Conservation (phyloP, 1,140 invertebrate species). For the Pissodes strobi region DNA sequence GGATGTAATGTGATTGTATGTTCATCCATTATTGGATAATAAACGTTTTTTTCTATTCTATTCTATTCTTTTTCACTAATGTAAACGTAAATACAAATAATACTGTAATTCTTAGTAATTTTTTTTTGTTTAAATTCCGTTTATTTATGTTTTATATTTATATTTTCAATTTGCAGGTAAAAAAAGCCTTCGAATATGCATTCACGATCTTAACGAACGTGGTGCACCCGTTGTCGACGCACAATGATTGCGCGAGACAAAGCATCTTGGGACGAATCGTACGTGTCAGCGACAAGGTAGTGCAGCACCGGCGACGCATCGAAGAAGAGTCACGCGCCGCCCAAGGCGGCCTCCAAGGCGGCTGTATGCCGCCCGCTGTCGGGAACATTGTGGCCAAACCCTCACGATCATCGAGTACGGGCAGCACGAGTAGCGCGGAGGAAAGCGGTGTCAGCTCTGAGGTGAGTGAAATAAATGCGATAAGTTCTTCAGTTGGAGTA, state of each 20-base stretch:
- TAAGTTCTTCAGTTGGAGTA: too few species aligned
- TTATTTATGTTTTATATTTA: background rate
- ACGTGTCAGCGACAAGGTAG: slow-evolving; percentile 90
- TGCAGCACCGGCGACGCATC: slow-evolving; percentile 81
- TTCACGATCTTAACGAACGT: slow-evolving; percentile 84
- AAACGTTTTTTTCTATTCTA: too few species aligned
- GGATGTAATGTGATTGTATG: too few species aligned
- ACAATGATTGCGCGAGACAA: slow-evolving; percentile 59
- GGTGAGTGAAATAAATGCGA: slow-evolving; percentile 43
- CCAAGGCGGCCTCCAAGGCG: slow-evolving; percentile 15
- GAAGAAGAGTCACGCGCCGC: too few species aligned
- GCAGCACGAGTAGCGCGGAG: slow-evolving; percentile 50
- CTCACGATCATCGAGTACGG: slow-evolving; percentile 50
- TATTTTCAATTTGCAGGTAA: slow-evolving; percentile 73
- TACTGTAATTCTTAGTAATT: too few species aligned
- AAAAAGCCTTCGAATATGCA: slow-evolving; percentile 94
- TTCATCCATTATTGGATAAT: too few species aligned
- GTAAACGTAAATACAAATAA: too few species aligned
- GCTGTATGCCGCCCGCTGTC: slow-evolving; percentile 3
- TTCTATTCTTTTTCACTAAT: too few species aligned
- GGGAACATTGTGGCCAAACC: slow-evolving; percentile 30
- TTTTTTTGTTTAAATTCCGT: slow-evolving; percentile 1
- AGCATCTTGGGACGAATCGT: slow-evolving; percentile 89
- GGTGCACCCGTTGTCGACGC: slow-evolving; percentile 68
- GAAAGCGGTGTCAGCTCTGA: slow-evolving; percentile 52